phyloP scores from a whole-genome alignment of 2,797 vertebrate species.

The Hypotaenidia okinawae region DNA sequence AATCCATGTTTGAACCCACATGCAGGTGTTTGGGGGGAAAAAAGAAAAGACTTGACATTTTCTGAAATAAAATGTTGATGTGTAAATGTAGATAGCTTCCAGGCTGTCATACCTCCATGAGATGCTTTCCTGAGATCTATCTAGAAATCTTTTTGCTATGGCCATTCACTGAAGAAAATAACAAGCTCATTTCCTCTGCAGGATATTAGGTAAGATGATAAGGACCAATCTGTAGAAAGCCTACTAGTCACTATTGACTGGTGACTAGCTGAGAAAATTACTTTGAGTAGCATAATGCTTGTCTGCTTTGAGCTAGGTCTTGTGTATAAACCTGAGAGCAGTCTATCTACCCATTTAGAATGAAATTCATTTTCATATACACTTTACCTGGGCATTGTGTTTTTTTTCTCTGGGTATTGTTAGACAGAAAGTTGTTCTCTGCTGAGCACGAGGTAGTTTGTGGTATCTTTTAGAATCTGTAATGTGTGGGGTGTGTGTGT shows the following conservation, averaged over 20 bases:
- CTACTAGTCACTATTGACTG: not conserved
- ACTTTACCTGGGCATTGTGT: not conserved
- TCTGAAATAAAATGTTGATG: not conserved
- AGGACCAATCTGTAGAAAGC: not conserved
- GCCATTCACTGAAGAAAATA: not conserved
- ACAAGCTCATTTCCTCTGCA: not conserved
- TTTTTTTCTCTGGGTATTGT: accelerated
- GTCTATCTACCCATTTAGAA: not conserved
- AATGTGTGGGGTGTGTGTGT: no score
- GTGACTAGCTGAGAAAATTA: not conserved
- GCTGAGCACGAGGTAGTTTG: not conserved
- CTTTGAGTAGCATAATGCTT: not conserved
- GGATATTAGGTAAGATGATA: not conserved
- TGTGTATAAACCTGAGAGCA: not conserved
- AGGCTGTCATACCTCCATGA: not conserved
- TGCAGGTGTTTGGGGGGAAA: not conserved
- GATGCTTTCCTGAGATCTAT: not conserved
- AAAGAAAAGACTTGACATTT: not conserved
- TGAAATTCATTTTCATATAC: not conserved
- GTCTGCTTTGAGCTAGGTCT: not conserved
- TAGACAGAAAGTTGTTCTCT: not conserved
- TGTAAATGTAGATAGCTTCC: not conserved
- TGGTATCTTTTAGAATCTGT: not conserved
- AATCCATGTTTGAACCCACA: not conserved
- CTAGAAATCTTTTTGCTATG: not conserved